These are phyloP conservation scores for Elymnias hypermnestra DNA, from an alignment of 1,140 invertebrate species.

Conservation along the genomic window DNA sequence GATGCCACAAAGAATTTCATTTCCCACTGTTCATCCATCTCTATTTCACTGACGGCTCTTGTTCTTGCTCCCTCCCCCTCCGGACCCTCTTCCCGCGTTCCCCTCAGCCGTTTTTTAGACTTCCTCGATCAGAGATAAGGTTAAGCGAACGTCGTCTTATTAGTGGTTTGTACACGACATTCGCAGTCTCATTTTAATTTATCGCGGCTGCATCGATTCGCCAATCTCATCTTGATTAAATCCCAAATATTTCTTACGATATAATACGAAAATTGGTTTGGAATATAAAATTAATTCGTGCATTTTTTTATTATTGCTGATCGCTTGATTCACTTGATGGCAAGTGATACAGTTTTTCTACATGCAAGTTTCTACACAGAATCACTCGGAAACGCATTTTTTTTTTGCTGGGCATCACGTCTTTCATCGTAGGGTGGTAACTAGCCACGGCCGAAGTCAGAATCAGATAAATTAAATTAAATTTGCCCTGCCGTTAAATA, in stretches of 20 bases:
- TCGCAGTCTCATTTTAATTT: conserved; percentile 34
- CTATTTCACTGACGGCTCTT: conserved; percentile 74
- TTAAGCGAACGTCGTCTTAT: conserved; percentile 68
- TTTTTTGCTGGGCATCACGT: too few relatives aligned
- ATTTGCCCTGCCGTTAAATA: too few relatives aligned
- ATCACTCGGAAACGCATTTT: too few relatives aligned
- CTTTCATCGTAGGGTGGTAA: too few relatives aligned
- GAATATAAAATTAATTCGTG: too few relatives aligned
- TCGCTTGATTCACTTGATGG: too few relatives aligned
- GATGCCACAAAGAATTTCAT: conserved; percentile 78
- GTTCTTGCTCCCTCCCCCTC: conserved; percentile 50
- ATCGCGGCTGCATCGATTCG: conserved; percentile 9
- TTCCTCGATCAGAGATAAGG: conserved; percentile 73
- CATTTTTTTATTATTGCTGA: too few relatives aligned
- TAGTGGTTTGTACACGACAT: conserved; percentile 63
- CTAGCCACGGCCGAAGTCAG: too few relatives aligned
- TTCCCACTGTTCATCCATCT: conserved; percentile 77
- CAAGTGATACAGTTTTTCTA: too few relatives aligned
- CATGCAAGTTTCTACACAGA: too few relatives aligned
- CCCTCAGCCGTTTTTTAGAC: conserved; percentile 65
- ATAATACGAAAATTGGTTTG: too few relatives aligned
- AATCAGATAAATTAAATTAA: too few relatives aligned
- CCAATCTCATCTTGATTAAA: conserved; percentile 17
- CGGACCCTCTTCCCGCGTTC: conserved; percentile 24
- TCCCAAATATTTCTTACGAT: conserved; percentile 5